A percentile compares a stretch with the other conserved stretches of the same genome.
Evolutionary conservation across 1,140 invertebrate species (phyloP).

Genomic region (Brachystomella parvula): DNA sequence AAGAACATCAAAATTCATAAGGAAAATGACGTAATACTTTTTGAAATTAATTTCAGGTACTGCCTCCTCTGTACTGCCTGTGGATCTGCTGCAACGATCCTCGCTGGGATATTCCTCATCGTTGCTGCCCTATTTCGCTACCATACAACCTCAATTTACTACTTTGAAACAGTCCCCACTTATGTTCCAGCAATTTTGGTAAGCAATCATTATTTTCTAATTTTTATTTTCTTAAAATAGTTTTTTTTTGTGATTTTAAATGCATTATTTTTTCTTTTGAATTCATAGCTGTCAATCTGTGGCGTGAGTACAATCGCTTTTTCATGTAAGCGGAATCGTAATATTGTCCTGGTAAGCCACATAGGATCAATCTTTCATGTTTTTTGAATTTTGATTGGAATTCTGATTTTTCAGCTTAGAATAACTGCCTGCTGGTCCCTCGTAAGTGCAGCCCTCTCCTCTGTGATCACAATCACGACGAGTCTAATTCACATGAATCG

Average conservation of each 20-base stretch:
- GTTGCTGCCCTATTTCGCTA: constrained; percentile 67
- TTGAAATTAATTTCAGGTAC: constrained; percentile 13
- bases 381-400: constrained; percentile 3
- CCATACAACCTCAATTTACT: constrained; percentile 67
- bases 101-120: constrained; percentile 64
- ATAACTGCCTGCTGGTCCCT: constrained; percentile 38
- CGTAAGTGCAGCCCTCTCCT: constrained; percentile 33
- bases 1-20: not conserved
- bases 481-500: constrained; percentile 89
- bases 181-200: constrained; percentile 72
- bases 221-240: constrained; percentile 5
- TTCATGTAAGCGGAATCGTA: constrained; percentile 70
- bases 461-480: constrained; percentile 72
- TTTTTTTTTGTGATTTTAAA: not conserved
- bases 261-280: not conserved
- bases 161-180: constrained; percentile 74
- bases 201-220: constrained; percentile 39
- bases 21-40: not conserved
- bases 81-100: constrained; percentile 50
- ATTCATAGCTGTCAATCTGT: constrained; percentile 59
- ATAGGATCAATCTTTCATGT: not conserved
- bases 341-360: constrained; percentile 60
- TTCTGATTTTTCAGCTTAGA: constrained; percentile 22
- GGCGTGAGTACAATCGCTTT: constrained; percentile 75
- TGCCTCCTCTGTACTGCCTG: constrained; percentile 35